Evolutionary conservation across 1,140 invertebrate species (phyloP), one percentile per base, ranked within the genome.

Genomic region (Drosophila truncata): DNA sequence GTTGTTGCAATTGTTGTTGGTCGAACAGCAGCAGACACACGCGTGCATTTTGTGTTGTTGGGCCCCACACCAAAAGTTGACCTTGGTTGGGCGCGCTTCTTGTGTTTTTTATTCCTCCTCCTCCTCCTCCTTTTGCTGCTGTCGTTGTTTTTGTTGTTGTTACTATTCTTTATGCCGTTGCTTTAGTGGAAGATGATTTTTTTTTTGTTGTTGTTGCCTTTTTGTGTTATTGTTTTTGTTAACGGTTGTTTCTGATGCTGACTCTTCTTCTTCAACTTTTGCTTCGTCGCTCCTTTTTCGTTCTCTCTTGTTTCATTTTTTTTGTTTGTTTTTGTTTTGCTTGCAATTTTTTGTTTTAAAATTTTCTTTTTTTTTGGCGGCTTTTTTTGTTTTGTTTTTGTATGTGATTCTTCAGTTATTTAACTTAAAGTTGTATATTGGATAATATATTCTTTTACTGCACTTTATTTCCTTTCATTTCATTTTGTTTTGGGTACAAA

Each of bases 41-140:
- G 91, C 82, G 91, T 86, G 86, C 91, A 92, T 92, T 92, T 92
- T 92, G 91, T 85, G 83, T 81, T 44, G 76, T 70, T 44, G 76
- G 59, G 66, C 59, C 71, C 80, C 70, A 80, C 74, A 78, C 49
- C 65, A 78, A 78, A 77, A 78, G 58, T 78, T 91, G 87, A 90
- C 80, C 82, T 88, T 84, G 75, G 75, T 44, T 76, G 58, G 78
- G 77, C 65, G 66, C 37, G 67, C 39, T 62, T 63, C 62, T 27
- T 57, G 33, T 61, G 49, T n/a, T 69, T 61, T 62, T 62, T 23
- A 41, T 54, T 23, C 16, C 37, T 66, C n/a, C 57, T 37, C 33
- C 20, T 33, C 29, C 41, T 35, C 20, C 63, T 35, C 23, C 18
- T 37, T 20, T n/a, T 37, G n/a, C 33, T 46, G 20, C 27, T 31